Conservation (phyloP, 2,797 vertebrate species). For the Hoplostethus atlanticus region DNA sequence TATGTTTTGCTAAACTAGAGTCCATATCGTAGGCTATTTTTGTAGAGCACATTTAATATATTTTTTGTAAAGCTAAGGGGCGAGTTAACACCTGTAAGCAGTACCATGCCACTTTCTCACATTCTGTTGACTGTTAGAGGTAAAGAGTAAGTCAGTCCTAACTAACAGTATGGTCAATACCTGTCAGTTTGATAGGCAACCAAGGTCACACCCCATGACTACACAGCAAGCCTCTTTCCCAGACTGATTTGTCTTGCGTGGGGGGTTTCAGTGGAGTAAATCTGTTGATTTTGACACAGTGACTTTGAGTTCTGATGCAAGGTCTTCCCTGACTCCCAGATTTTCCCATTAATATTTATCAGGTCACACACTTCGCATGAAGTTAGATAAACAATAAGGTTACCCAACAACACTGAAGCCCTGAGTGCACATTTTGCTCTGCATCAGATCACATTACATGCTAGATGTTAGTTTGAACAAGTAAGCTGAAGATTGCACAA, state of each 20-base stretch:
- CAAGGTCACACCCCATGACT: background rate
- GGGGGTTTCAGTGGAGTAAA: background rate
- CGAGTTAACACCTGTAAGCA: constrained; percentile 5
- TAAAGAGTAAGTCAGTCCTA: constrained; percentile 4
- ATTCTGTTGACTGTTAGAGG: background rate
- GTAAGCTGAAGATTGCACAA: background rate
- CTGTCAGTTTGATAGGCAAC: background rate
- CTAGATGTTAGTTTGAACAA: background rate
- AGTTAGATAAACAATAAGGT: background rate
- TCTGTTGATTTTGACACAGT: background rate
- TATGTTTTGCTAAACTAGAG: background rate
- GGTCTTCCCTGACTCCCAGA: no score
- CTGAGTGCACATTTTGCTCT: background rate
- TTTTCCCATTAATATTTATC: background rate
- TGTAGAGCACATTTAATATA: background rate
- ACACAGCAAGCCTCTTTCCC: constrained; percentile 2
- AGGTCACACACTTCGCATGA: background rate
- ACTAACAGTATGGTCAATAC: background rate
- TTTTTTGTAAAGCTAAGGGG: background rate
- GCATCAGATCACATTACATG: background rate
- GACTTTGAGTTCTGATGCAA: no score
- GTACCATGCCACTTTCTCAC: background rate
- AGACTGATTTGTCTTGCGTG: background rate
- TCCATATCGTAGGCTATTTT: background rate
- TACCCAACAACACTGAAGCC: background rate